A percentile compares a stretch with the other conserved stretches of the same genome.
phyloP scores from a whole-genome alignment of 2,888 invertebrate genomes.

The Metalampra italica region DNA sequence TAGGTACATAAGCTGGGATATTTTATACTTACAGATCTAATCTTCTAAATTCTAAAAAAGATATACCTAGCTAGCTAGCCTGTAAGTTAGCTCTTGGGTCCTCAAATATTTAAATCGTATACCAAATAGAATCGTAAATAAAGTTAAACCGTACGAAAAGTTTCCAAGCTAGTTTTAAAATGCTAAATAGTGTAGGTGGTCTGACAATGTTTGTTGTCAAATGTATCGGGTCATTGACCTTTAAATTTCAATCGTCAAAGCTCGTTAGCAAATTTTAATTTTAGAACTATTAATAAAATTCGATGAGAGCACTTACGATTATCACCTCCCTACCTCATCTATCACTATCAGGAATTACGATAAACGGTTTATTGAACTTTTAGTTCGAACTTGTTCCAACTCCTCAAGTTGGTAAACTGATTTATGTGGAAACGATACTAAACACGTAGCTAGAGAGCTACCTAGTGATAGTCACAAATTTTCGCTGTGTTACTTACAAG shows the following conservation, averaged over 20 bases:
- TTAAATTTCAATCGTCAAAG: conserved; percentile 6
- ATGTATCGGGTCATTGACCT: conserved; percentile 15
- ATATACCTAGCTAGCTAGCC: not conserved
- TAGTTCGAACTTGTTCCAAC: not conserved
- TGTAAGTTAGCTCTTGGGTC: not conserved
- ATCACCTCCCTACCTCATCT: conserved; percentile 1
- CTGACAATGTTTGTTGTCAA: conserved; percentile 12
- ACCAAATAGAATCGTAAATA: conserved; percentile 17
- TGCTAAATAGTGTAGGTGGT: conserved; percentile 23
- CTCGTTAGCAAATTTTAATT: conserved; percentile 1
- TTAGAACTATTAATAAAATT: not conserved
- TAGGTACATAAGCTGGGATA: not conserved
- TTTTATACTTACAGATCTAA: not conserved
- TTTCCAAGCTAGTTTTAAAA: conserved; percentile 21
- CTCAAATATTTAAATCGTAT: not conserved
- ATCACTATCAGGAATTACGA: conserved; percentile 3
- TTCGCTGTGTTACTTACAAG: no score
- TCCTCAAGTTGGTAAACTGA: no score
- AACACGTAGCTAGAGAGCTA: no score
- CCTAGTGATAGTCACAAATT: no score
- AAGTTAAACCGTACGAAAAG: conserved; percentile 16
- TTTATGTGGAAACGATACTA: no score
- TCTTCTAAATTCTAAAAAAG: not conserved
- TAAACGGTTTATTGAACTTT: conserved; percentile 5
- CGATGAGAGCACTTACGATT: conserved; percentile 2